phyloP scores from a whole-genome alignment of 92 coral and sea anemone genomes.

The Parazoanthus swiftii region DNA sequence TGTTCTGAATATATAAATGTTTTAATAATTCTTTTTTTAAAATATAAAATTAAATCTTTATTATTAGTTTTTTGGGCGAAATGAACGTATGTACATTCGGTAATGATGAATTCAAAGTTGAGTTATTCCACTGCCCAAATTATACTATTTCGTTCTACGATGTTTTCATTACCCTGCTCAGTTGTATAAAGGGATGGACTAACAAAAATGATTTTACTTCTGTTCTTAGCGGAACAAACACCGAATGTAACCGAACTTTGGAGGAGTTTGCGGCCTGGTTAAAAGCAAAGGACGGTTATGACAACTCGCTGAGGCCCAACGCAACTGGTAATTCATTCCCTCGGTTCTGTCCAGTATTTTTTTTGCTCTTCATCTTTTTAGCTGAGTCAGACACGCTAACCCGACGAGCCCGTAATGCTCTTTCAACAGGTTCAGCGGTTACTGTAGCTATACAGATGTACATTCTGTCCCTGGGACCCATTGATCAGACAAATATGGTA shows the following conservation, averaged over 20 bases:
- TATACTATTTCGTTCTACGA: too few relatives aligned
- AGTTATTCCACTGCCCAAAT: too few relatives aligned
- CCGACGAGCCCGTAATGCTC: background rate
- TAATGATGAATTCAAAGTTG: too few relatives aligned
- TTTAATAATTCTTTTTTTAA: too few relatives aligned
- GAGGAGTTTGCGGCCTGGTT: conserved; percentile 22
- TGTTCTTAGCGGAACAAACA: background rate
- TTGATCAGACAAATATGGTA: conserved; percentile 37
- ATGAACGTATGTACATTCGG: too few relatives aligned
- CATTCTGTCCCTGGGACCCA: conserved; percentile 15
- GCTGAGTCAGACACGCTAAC: background rate
- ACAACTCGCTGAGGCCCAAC: conserved; percentile 26
- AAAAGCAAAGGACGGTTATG: conserved; percentile 13
- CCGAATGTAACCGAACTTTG: conserved; percentile 27
- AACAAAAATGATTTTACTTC: background rate
- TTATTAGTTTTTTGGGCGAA: too few relatives aligned
- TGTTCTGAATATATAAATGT: too few relatives aligned
- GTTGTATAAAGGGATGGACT: too few relatives aligned
- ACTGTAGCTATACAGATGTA: conserved; percentile 18
- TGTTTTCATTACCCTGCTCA: too few relatives aligned
- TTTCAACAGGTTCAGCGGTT: conserved; percentile 26
- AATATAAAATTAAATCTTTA: too few relatives aligned
- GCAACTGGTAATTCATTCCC: background rate
- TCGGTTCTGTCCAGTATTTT: too few relatives aligned
- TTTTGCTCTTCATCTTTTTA: background rate